Base-by-base conservation (phyloP, 2,797 vertebrate species). In the Loris lydekkerianus region DNA sequence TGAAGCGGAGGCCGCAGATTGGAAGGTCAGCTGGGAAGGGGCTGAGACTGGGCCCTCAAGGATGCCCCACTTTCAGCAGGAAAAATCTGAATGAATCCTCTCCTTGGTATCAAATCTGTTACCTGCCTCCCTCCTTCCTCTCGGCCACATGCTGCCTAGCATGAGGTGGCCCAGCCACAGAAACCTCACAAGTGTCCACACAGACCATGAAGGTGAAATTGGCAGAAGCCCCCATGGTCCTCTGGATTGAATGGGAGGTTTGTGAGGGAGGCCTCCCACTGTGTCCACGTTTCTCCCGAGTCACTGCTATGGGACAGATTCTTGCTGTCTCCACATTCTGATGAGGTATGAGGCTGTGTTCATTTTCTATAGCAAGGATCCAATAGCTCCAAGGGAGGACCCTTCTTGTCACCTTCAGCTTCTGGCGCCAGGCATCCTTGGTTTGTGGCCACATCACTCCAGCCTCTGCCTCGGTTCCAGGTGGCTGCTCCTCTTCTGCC, bases 121-220 rank as follows among this genome's bases (percentile, higher is more conserved):
- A 21, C 53, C 31, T n/a, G 49, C 23, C 56, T 80, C n/a, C 77
- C n/a, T 34, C 21, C 53, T 58, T 25, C 53, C n/a, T 58, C 53
- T n/a, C 7, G 9, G n/a, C 21, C n/a, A 23, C 1, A 11, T n/a
- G 49, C 49, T 78, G 21, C n/a, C 56, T 6, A 8, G 49, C 0
- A 6, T n/a, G 76, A 11, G 5, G 40, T 49, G 43, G 20, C 21
- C 18, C 29, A 14, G 34, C 34, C 13, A 60, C 1, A 3, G 21
- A 7, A n/a, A 53, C 75, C 46, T 49, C 31, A 18, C 7, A 11
- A 14, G 11, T 21, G 10, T 23, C n/a, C 14, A 5, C n/a, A 37
- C 7, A 58, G n/a, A 34, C n/a, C 53, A 56, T 1, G 0, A 11
- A 5, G 7, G n/a, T 56, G 37, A 73, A 73, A n/a, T 60, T 49